Conservation (phyloP, 2,888 invertebrate genomes). For the Caradrina kadenii region DNA sequence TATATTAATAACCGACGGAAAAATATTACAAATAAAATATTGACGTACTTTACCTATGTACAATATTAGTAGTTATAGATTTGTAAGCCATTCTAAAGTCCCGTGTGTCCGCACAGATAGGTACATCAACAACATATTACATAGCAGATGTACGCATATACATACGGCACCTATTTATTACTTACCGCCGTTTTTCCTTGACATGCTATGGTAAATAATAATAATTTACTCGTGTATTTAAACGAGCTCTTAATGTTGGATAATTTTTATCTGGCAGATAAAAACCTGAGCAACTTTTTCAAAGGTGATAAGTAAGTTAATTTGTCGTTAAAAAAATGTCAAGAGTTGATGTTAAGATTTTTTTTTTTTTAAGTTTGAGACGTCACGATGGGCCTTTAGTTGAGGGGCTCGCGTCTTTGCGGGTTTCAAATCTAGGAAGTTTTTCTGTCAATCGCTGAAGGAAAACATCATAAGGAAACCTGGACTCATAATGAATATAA, state of each 20-base stretch:
- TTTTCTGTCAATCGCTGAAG: too few relatives aligned
- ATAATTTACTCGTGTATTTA: constrained; percentile 41
- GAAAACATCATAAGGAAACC: too few relatives aligned
- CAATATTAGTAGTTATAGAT: neutral
- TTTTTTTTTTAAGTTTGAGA: neutral
- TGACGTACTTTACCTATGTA: too few relatives aligned
- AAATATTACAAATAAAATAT: too few relatives aligned
- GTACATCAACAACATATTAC: constrained; percentile 44
- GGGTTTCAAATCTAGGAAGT: too few relatives aligned
- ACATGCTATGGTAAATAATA: constrained; percentile 57
- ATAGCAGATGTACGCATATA: constrained; percentile 25
- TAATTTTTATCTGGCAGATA: constrained; percentile 35
- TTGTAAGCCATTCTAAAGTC: neutral
- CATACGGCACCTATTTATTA: constrained; percentile 41
- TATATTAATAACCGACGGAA: too few relatives aligned
- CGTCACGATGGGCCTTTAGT: too few relatives aligned
- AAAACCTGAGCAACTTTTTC: constrained; percentile 9
- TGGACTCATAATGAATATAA: too few relatives aligned
- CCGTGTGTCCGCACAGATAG: constrained; percentile 48
- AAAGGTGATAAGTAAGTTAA: constrained; percentile 1
- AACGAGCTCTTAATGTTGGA: constrained; percentile 19
- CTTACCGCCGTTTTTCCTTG: constrained; percentile 63
- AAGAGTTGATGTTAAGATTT: neutral
- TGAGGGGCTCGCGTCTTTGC: too few relatives aligned
- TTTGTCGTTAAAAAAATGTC: constrained; percentile 4